Base-by-base conservation (phyloP, 2,888 invertebrate genomes). In the Aphodius sticticus region DNA sequence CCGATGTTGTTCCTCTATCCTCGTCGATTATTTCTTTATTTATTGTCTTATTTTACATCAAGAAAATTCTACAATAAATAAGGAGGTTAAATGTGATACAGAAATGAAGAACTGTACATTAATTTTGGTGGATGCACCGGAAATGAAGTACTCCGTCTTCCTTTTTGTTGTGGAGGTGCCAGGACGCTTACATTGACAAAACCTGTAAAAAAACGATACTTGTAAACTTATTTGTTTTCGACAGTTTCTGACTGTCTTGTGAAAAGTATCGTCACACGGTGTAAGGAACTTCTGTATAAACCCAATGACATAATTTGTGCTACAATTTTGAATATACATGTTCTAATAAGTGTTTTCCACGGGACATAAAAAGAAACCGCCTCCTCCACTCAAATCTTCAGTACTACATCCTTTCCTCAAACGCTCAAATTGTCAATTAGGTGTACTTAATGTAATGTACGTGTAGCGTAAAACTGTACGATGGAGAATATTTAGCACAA, bases 401-500 rank as follows among this genome's bases (percentile, higher is more conserved):
- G 26, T 26, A 36, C 74, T 37, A 74, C 15, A 36, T 35, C 74
- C 74, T 36, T 37, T 74, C 74, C 74, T 74, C 35, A 35, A 74
- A 74, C 37, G 74, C 74, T 74, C 74, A 74, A 74, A 74, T 74
- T 74, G 74, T 74, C 74, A 74, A 74, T 74, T 74, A 74, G 74
- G 37, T 74, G 74, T 53, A 7, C 53, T 53, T 53, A 53, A 53
- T 53, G 53, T 53, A 53, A 53, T 53, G 53, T 53, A 53, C 53
- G 53, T 53, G 53, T 53, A 53, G 53, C 4, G 12, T 9, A 53
- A 71, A 71, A 16, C 35, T 71, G 71, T 14, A 71, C 12, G 26
- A 70, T 26, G 12, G 35, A 26, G 36, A 74, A 74, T 74, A 74
- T 74, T 74, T 74, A 74, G 36, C 74, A 37, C 35, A 37, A 74